phyloP scores from a whole-genome alignment of 2,113 vertebrate genomes.

The Sebastes schlegelii region DNA sequence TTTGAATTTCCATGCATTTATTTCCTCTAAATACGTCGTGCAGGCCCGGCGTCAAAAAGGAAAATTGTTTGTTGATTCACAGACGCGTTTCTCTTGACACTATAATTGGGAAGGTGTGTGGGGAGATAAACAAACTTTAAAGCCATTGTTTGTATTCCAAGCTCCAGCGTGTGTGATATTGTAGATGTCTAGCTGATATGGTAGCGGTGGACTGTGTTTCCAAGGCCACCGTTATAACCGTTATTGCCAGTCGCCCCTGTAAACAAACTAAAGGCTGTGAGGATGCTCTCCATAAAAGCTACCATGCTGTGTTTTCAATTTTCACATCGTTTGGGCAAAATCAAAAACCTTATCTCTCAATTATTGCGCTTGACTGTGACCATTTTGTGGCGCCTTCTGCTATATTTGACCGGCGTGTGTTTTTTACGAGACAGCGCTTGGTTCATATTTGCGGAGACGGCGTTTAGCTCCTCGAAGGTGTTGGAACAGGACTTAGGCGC shows the following conservation, averaged over 20 bases:
- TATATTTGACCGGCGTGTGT: slow-evolving; percentile 3
- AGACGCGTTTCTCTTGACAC: slow-evolving; percentile 56
- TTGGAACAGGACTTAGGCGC: slow-evolving; percentile 31
- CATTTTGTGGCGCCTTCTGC: background rate
- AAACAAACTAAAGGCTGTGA: slow-evolving; percentile 46
- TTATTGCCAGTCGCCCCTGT: slow-evolving; percentile 36
- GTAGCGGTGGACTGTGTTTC: slow-evolving; percentile 38
- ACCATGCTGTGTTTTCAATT: slow-evolving; percentile 34
- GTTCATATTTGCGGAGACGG: slow-evolving; percentile 1
- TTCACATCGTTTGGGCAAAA: slow-evolving; percentile 32
- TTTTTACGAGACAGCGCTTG: background rate
- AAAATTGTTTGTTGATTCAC: slow-evolving; percentile 64
- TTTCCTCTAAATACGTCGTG: slow-evolving; percentile 50
- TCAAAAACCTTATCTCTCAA: slow-evolving; percentile 19
- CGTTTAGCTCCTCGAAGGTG: slow-evolving; percentile 45
- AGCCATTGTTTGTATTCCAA: slow-evolving; percentile 43
- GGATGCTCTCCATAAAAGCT: slow-evolving; percentile 32
- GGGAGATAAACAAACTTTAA: slow-evolving; percentile 68
- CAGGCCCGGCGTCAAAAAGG: slow-evolving; percentile 48
- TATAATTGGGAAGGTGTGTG: slow-evolving; percentile 62
- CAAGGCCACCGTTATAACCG: slow-evolving; percentile 26
- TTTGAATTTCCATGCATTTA: slow-evolving; percentile 53
- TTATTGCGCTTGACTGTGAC: slow-evolving; percentile 31
- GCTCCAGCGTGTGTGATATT: slow-evolving; percentile 42
- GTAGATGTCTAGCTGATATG: slow-evolving; percentile 36